Percentiles rank a stretch among this genome's conserved stretches.
Evolutionary conservation across 2,113 vertebrate species (phyloP).

Genomic region (Catagonus wagneri): DNA sequence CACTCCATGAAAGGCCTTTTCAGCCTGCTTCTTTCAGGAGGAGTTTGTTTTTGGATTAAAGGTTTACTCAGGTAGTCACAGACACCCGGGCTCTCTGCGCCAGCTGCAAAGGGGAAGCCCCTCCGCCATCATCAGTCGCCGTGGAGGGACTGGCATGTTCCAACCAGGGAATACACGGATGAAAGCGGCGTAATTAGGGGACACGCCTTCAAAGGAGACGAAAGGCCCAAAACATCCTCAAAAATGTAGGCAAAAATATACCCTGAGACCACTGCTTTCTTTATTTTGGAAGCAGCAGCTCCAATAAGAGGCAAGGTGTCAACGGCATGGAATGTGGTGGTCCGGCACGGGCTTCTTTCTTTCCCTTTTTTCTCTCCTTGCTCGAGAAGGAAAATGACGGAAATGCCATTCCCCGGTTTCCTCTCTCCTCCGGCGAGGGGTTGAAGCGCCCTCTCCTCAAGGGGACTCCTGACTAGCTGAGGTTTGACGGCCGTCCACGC

Average conservation of each 20-base stretch:
- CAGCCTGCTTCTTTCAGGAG: constrained; percentile 86
- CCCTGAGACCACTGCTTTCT: constrained; percentile 83
- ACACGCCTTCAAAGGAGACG: constrained; percentile 83
- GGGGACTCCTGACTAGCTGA: neutral
- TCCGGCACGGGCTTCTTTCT: constrained; percentile 8
- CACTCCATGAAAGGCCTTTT: constrained; percentile 88
- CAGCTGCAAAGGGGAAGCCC: constrained; percentile 87
- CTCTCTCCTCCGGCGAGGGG: neutral
- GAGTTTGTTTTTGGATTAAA: constrained; percentile 91
- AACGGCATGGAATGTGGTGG: neutral
- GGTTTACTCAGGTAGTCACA: constrained; percentile 90
- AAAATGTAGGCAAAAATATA: constrained; percentile 62
- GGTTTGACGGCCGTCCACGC: neutral
- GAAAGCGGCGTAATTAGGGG: constrained; percentile 87
- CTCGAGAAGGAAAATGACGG: constrained; percentile 34
- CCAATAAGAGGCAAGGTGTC: constrained; percentile 69
- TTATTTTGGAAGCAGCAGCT: constrained; percentile 63
- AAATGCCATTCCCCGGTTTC: neutral
- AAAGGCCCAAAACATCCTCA: constrained; percentile 84
- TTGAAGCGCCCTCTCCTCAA: neutral
- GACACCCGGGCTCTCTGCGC: constrained; percentile 86
- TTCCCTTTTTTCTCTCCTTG: neutral
- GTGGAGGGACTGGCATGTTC: constrained; percentile 82
- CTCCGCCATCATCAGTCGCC: constrained; percentile 86
- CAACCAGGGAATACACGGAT: constrained; percentile 82